Percentiles rank a stretch among this genome's conserved stretches.
These are phyloP conservation scores for Artibeus lituratus DNA, from an alignment of 2,797 vertebrate genomes.

Conservation along the genomic window DNA sequence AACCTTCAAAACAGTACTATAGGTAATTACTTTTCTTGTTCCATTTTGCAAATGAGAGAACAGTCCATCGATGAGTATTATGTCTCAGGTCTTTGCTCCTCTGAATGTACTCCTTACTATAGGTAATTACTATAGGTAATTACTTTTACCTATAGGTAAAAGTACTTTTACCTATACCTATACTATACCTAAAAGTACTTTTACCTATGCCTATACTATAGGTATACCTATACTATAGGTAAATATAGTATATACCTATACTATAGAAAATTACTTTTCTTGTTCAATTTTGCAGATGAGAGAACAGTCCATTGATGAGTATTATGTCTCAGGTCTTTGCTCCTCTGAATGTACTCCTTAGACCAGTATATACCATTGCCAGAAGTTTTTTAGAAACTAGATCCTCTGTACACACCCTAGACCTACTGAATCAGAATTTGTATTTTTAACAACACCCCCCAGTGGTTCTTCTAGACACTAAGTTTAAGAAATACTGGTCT, in stretches of 20 bases:
- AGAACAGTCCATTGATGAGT: neutral
- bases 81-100: neutral
- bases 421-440: neutral
- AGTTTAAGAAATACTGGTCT: neutral
- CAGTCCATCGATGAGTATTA: neutral
- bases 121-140: too few species aligned
- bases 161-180: too few species aligned
- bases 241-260: too few species aligned
- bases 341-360: neutral
- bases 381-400: slow-evolving; percentile 6
- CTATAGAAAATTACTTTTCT: neutral
- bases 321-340: neutral
- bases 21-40: neutral
- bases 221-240: too few species aligned
- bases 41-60: neutral
- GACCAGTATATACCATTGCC: neutral
- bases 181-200: too few species aligned
- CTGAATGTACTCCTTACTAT: too few species aligned
- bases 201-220: too few species aligned
- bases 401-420: neutral
- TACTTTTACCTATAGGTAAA: too few species aligned
- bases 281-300: neutral
- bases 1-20: neutral
- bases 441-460: neutral
- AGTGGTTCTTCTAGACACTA: neutral